Conservation (phyloP, 64 coral and sea anemone species). For the Catalaphyllia jardinei region DNA sequence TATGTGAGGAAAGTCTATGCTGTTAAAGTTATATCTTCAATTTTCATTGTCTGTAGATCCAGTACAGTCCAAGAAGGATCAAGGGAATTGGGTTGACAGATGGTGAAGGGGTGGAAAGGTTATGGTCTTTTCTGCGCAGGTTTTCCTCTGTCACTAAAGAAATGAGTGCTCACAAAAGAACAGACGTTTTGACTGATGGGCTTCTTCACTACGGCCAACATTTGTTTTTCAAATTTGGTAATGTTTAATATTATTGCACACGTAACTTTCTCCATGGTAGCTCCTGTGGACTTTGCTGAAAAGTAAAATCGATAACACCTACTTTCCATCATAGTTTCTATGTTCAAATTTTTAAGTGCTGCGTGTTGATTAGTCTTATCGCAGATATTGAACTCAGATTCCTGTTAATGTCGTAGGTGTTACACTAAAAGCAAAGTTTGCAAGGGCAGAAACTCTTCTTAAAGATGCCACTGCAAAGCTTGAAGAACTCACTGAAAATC, state of each 20-base stretch:
- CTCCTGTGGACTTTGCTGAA: no score
- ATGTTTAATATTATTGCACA: not conserved
- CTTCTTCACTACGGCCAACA: constrained; percentile 62
- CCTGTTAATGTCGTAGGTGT: constrained; percentile 32
- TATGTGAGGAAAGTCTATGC: no score
- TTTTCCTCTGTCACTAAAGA: constrained; percentile 76
- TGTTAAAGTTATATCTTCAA: not conserved
- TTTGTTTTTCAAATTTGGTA: constrained; percentile 66
- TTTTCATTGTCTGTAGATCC: constrained; percentile 44
- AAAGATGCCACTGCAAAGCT: no score
- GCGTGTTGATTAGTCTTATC: not conserved
- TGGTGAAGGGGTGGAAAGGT: constrained; percentile 77
- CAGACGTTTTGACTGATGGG: constrained; percentile 79
- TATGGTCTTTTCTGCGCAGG: constrained; percentile 67
- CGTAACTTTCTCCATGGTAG: not conserved
- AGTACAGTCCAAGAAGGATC: constrained; percentile 69
- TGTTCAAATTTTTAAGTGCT: not conserved
- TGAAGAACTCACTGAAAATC: no score
- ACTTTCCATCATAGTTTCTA: not conserved
- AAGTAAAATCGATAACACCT: no score
- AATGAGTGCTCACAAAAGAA: constrained; percentile 66
- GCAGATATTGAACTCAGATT: not conserved
- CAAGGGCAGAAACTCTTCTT: constrained; percentile 7
- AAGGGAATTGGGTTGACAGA: constrained; percentile 63
- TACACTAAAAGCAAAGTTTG: constrained; percentile 49